Conservation (phyloP, 2,888 invertebrate species). For the Clitarchus hookeri region DNA sequence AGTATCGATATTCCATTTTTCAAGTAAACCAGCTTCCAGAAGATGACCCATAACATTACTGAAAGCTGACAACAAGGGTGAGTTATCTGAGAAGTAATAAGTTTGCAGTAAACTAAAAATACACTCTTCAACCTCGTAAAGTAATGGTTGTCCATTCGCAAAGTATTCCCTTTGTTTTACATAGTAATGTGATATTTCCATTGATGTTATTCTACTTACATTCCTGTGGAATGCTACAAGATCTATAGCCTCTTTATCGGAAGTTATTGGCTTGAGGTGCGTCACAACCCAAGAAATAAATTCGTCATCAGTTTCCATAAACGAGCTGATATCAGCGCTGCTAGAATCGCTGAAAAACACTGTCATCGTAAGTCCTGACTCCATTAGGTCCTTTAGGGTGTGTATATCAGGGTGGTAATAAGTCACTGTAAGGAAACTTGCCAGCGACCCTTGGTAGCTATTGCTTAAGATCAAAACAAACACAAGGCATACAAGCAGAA, state of each 20-base stretch:
- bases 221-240: background rate
- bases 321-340: no score
- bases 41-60: background rate
- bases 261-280: background rate
- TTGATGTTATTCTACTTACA: background rate
- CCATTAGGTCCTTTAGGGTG: background rate
- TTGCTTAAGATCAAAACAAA: background rate
- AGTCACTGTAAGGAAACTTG: background rate
- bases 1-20: background rate
- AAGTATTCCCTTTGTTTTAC: background rate
- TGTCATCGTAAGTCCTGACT: no score
- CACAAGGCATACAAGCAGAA: background rate
- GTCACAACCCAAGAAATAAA: background rate
- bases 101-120: background rate
- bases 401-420: background rate
- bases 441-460: background rate
- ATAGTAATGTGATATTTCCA: background rate
- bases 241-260: background rate
- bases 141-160: background rate
- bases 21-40: background rate
- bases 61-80: background rate
- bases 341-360: no score
- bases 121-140: background rate
- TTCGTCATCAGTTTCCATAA: no score
- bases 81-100: no score